Percentiles rank a stretch among this genome's conserved stretches.
Evolutionary conservation across 2,113 vertebrate species (phyloP).

Genomic region (Camelus dromedarius): DNA sequence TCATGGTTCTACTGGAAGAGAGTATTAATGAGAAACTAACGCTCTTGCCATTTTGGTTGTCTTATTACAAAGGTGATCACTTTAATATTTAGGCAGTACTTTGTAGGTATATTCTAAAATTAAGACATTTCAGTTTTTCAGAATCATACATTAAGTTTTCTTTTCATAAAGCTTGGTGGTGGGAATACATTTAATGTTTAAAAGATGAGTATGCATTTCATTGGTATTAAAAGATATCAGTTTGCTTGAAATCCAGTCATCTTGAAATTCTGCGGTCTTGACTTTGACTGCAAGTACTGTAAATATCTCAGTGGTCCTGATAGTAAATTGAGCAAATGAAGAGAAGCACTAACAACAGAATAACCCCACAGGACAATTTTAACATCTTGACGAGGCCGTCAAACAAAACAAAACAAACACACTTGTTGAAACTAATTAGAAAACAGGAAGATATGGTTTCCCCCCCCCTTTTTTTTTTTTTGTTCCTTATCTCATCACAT

Average conservation of each 20-base stretch:
- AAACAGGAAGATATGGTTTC: not conserved
- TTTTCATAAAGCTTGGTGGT: not conserved
- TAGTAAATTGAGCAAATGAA: not conserved
- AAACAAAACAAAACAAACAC: not conserved
- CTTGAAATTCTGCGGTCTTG: not conserved
- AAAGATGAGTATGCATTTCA: not conserved
- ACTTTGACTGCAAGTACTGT: not conserved
- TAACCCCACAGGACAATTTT: not conserved
- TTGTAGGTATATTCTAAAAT: not conserved
- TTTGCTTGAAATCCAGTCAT: slow-evolving; percentile 19
- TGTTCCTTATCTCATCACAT: not conserved
- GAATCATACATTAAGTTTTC: not conserved
- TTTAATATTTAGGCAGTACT: not conserved
- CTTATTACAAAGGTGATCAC: slow-evolving; percentile 6
- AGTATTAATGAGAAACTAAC: not conserved
- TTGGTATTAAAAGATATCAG: no score
- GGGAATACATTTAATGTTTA: not conserved
- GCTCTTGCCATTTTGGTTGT: not conserved
- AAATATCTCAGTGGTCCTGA: not conserved
- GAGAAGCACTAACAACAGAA: not conserved
- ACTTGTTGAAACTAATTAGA: not conserved
- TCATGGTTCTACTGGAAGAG: not conserved
- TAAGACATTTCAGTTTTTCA: slow-evolving; percentile 18
- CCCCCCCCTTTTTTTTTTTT: not conserved
- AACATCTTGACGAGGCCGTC: not conserved